These are phyloP conservation scores for Petrolisthes manimaculis DNA, from an alignment of 2,888 invertebrate species.

Conservation along the genomic window DNA sequence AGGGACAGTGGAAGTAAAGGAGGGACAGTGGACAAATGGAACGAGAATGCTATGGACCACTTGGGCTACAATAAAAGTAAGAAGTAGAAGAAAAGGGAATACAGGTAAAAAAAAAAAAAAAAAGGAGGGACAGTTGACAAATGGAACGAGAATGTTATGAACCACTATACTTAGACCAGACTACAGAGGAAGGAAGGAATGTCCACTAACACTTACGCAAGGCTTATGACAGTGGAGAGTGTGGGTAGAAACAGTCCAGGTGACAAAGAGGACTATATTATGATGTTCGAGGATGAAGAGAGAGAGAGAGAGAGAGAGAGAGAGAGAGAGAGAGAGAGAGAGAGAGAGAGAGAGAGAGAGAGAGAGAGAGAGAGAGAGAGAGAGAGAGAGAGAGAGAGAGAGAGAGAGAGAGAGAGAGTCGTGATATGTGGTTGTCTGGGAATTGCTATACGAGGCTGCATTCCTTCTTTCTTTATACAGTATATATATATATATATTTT, in stretches of 20 bases:
- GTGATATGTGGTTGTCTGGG: not conserved
- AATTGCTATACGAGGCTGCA: no score
- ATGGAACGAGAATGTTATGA: no score
- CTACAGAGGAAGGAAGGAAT: no score
- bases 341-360: constrained; percentile 33
- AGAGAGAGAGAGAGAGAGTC: constrained; percentile 28
- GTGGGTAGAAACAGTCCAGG: not conserved
- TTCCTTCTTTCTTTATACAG: no score
- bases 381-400: constrained; percentile 33
- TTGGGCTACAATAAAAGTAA: not conserved
- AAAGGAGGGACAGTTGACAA: not conserved
- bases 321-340: constrained; percentile 33
- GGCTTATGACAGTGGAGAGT: not conserved
- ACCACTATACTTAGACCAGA: no score
- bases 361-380: constrained; percentile 33
- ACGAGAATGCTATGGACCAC: not conserved
- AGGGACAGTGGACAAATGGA: not conserved
- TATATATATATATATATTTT: no score
- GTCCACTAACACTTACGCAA: no score
- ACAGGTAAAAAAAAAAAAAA: not conserved
- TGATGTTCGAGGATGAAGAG: not conserved
- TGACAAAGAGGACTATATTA: not conserved
- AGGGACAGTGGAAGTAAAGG: not conserved
- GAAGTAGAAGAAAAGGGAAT: not conserved
- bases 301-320: constrained; percentile 1